Conservation (phyloP, 2,113 vertebrate species). For the Leiothrix lutea region DNA sequence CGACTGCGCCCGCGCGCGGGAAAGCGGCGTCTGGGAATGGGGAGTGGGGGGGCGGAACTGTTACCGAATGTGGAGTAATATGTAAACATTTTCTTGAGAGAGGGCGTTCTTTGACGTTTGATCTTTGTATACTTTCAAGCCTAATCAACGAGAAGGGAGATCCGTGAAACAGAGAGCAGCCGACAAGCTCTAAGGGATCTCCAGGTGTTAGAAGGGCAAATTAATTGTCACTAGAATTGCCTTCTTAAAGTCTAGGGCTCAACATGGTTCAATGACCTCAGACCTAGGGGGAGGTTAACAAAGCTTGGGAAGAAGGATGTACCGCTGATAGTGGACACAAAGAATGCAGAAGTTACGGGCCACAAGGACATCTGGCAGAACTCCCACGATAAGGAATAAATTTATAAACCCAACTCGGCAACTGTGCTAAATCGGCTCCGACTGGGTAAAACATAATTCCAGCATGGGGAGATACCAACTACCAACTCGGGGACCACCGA, state of each 20-base stretch:
- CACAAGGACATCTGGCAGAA: neutral
- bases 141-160: neutral
- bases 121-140: neutral
- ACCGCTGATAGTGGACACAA: neutral
- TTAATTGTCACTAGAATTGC: neutral
- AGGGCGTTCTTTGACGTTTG: accelerated
- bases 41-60: accelerated
- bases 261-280: neutral
- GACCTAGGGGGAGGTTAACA: neutral
- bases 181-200: neutral
- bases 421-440: neutral
- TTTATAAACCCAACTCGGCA: neutral
- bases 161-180: neutral
- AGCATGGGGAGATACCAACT: neutral
- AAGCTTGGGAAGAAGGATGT: neutral
- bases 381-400: neutral
- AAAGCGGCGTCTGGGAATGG: neutral
- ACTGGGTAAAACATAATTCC: neutral
- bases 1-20: neutral
- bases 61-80: accelerated
- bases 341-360: neutral
- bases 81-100: accelerated
- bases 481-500: accelerated
- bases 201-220: neutral
- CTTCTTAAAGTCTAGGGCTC: neutral